These are phyloP conservation scores for Dasypogon diadema DNA, from an alignment of 2,888 invertebrate genomes.

Conservation along the genomic window DNA sequence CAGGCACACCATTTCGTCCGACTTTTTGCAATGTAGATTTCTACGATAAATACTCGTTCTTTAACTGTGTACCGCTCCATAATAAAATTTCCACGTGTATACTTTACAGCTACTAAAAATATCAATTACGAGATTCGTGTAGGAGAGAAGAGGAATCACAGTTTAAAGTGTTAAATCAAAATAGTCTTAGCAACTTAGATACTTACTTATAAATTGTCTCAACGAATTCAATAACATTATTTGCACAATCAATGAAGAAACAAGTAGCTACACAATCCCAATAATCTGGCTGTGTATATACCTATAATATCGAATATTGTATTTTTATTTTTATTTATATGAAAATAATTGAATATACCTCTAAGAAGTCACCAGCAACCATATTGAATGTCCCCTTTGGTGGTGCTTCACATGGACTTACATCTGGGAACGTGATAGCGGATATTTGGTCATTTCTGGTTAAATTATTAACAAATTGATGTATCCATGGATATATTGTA, in stretches of 20 bases:
- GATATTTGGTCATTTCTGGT: constrained; percentile 84
- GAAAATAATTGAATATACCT: constrained; percentile 76
- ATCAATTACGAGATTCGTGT: not conserved
- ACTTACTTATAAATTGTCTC: constrained; percentile 83
- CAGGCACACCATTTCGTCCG: too few relatives aligned
- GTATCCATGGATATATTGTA: constrained; percentile 93
- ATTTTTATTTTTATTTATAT: too few relatives aligned
- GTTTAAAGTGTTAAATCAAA: too few relatives aligned
- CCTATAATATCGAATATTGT: constrained; percentile 62
- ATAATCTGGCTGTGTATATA: constrained; percentile 76
- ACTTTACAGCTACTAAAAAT: too few relatives aligned
- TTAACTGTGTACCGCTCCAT: too few relatives aligned
- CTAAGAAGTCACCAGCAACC: constrained; percentile 96
- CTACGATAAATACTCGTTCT: too few relatives aligned
- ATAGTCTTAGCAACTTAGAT: not conserved
- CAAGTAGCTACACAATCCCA: constrained; percentile 97
- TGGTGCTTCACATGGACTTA: constrained; percentile 77
- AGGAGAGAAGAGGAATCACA: too few relatives aligned
- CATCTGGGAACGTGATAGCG: constrained; percentile 87
- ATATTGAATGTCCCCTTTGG: constrained; percentile 84
- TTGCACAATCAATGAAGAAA: constrained; percentile 98
- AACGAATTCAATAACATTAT: constrained; percentile 94
- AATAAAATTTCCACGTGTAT: too few relatives aligned
- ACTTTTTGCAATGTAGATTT: not conserved
- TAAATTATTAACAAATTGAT: constrained; percentile 92